phyloP scores from a whole-genome alignment of 2,888 invertebrate genomes.

The Ichneumoninae sp. region DNA sequence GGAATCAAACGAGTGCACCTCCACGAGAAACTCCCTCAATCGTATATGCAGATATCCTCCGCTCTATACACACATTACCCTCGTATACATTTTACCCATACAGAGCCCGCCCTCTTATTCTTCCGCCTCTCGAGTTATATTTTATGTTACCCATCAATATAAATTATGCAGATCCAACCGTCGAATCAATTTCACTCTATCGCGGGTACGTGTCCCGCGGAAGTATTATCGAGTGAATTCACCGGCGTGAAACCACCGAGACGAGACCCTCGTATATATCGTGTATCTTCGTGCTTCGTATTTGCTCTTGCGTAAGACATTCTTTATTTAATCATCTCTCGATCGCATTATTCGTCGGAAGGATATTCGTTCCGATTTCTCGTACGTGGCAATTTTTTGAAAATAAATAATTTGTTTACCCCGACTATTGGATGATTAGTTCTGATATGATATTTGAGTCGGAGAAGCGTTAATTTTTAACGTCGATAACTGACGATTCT shows the following conservation, averaged over 20 bases:
- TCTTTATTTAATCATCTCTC: background rate
- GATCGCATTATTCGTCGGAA: background rate
- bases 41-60: conserved; percentile 26
- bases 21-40: conserved; percentile 7
- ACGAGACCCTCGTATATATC: background rate
- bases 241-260: conserved; percentile 2
- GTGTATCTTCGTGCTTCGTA: background rate
- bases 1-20: conserved; percentile 53
- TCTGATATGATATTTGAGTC: background rate
- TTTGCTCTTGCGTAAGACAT: background rate
- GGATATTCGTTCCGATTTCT: background rate
- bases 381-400: background rate
- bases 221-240: conserved; percentile 32
- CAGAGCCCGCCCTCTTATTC: background rate
- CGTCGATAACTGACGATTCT: background rate
- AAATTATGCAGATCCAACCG: conserved; percentile 58
- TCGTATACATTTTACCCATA: conserved; percentile 29
- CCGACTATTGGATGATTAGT: background rate
- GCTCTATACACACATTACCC: background rate
- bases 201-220: conserved; percentile 6
- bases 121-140: conserved; percentile 43
- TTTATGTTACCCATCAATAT: conserved; percentile 57
- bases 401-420: background rate
- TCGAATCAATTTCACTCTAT: conserved; percentile 48
- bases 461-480: background rate